Base-by-base conservation (phyloP, 2,888 invertebrate species). In the Julus scandinavius region DNA sequence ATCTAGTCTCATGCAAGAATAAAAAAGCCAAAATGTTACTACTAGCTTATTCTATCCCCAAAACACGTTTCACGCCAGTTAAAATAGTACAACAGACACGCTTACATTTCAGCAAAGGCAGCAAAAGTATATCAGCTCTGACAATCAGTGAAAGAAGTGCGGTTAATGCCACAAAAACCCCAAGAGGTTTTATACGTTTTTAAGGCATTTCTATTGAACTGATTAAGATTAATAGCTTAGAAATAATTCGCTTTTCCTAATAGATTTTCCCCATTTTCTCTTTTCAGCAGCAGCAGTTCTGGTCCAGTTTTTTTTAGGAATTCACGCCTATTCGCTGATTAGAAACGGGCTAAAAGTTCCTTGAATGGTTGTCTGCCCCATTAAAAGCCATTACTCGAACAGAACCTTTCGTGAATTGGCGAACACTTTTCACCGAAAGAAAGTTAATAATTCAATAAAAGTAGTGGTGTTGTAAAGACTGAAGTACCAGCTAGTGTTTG, bases 171-270 rank as follows among this genome's bases (percentile, higher is more conserved):
- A n/a, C 72, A 72, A 29, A 72, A 72, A 1, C n/a, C 72, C 72
- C 72, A 29, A n/a, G 72, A 17, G 72, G 9, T 20, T 72, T 20
- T 11, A 29, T 72, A n/a, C 29, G 72, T 29, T 72, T 72, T 72
- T 72, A 20, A 72, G 72, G 72, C 72, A 72, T 72, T 72, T 72
- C 72, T 29, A 72, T 72, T 72, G 72, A 72, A 72, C 29, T 72
- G 72, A 72, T 72, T 72, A 72, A 72, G 72, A 72, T 72, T 72
- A 72, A 72, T 72, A 72, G 72, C 72, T 72, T 29, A 72, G 29
- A 72, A 72, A 72, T 72, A 72, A 72, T 72, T 20, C 72, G 72
- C 72, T 72, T 72, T 72, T 29, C 29, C n/a, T 9, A 20, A n/a
- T n/a, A 17, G n/a, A 63, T 63, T 63, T 63, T 58, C 58, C 20